These are phyloP conservation scores for Paramormyrops kingsleyae DNA, from an alignment of 2,113 vertebrate genomes.

Conservation along the genomic window DNA sequence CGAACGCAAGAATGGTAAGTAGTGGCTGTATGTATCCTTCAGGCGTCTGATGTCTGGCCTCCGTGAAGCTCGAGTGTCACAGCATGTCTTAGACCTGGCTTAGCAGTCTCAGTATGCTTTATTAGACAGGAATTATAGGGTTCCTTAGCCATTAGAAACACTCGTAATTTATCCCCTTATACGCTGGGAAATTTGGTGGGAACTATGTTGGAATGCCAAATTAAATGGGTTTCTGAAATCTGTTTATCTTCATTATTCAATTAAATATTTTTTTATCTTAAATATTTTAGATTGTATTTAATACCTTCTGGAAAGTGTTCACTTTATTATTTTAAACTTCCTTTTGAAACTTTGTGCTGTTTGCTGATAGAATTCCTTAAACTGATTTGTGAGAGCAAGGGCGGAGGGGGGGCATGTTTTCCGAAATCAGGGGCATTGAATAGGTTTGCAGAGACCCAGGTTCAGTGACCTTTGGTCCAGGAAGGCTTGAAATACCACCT, in stretches of 20 bases:
- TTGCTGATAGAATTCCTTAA: conserved; percentile 56
- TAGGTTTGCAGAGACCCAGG: background rate
- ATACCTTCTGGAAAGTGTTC: background rate
- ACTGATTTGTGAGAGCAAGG: conserved; percentile 59
- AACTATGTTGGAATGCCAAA: background rate
- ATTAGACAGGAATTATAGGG: background rate
- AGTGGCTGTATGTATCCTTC: background rate
- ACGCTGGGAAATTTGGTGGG: background rate
- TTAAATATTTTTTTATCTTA: background rate
- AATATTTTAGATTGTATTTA: background rate
- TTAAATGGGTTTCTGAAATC: background rate
- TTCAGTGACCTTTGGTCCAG: background rate
- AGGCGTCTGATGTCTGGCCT: no score
- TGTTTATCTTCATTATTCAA: background rate
- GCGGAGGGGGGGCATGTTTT: conserved; percentile 43
- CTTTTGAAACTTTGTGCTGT: conserved; percentile 57
- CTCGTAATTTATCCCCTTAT: background rate
- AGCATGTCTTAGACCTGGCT: background rate
- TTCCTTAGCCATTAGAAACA: background rate
- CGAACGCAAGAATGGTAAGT: conserved; percentile 90
- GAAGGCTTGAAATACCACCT: background rate
- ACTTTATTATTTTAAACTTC: background rate
- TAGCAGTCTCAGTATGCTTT: background rate
- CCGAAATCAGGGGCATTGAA: background rate
- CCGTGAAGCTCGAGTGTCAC: background rate